A percentile compares a stretch with the other conserved stretches of the same genome.
phyloP scores from a whole-genome alignment of 2,113 vertebrate species.

The Petromus typicus region DNA sequence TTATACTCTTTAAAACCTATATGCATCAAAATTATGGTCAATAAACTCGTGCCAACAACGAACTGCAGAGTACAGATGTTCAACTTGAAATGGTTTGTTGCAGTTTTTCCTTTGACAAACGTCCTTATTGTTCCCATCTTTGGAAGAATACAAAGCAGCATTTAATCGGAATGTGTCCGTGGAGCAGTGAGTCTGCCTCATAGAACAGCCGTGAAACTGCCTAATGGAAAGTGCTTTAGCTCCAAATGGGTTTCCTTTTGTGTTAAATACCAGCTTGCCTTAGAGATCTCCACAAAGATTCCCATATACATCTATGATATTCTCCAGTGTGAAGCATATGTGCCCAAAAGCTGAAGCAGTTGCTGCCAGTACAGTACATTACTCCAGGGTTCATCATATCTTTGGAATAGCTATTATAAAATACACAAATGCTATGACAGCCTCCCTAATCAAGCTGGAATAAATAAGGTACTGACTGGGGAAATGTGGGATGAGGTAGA shows the following conservation, averaged over 20 bases:
- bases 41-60: constrained; percentile 87
- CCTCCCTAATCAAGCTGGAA: constrained; percentile 72
- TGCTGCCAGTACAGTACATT: constrained; percentile 84
- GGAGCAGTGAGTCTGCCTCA: constrained; percentile 83
- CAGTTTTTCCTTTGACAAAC: constrained; percentile 90
- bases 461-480: constrained; percentile 41
- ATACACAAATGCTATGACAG: constrained; percentile 81
- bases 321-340: constrained; percentile 89
- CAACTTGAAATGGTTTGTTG: constrained; percentile 86
- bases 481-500: neutral
- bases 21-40: constrained; percentile 91
- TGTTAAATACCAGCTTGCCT: constrained; percentile 92
- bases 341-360: constrained; percentile 84
- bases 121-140: constrained; percentile 87
- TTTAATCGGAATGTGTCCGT: constrained; percentile 88
- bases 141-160: constrained; percentile 87
- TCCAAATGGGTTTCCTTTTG: constrained; percentile 89
- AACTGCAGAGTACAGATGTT: constrained; percentile 88
- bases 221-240: constrained; percentile 88
- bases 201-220: constrained; percentile 90
- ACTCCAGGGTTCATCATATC: constrained; percentile 83
- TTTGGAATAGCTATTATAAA: constrained; percentile 85
- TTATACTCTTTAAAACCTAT: constrained; percentile 87
- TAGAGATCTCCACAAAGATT: constrained; percentile 86
- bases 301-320: constrained; percentile 87